Evolutionary conservation across 1,140 invertebrate genomes (phyloP).

Genomic region (Drosophila paulistorum): DNA sequence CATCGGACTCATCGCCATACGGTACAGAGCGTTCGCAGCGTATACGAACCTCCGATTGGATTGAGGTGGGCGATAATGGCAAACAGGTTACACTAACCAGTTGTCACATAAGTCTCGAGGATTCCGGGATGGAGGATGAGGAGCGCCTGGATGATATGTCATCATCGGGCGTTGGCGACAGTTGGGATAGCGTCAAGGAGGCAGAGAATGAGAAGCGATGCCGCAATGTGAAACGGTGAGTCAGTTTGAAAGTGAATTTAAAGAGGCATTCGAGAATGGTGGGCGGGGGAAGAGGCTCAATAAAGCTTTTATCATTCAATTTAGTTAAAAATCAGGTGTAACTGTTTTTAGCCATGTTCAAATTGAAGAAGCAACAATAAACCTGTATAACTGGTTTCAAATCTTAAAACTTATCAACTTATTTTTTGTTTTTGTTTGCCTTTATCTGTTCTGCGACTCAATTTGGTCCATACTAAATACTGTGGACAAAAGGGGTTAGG

Average conservation of each 20-base stretch:
- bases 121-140: conserved; percentile 82
- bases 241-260: conserved; percentile 21
- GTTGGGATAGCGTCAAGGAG: conserved; percentile 83
- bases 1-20: conserved; percentile 81
- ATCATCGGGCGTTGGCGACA: conserved; percentile 81
- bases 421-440: neutral
- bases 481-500: neutral
- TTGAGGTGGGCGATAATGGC: conserved; percentile 82
- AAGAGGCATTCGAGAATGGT: neutral
- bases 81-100: conserved; percentile 78
- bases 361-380: neutral
- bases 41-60: conserved; percentile 81
- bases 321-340: conserved; percentile 4
- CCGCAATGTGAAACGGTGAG: conserved; percentile 78
- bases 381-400: conserved; percentile 3
- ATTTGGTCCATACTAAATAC: conserved; percentile 3
- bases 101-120: conserved; percentile 82
- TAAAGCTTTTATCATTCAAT: neutral
- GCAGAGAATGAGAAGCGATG: conserved; percentile 74
- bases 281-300: neutral
- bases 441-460: neutral
- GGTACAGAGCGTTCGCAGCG: conserved; percentile 81
- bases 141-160: conserved; percentile 82
- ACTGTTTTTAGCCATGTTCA: conserved; percentile 1
- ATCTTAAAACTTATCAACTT: conserved; percentile 4